These are phyloP conservation scores for Solenopsis fugax DNA, from an alignment of 1,140 invertebrate genomes.

Conservation along the genomic window DNA sequence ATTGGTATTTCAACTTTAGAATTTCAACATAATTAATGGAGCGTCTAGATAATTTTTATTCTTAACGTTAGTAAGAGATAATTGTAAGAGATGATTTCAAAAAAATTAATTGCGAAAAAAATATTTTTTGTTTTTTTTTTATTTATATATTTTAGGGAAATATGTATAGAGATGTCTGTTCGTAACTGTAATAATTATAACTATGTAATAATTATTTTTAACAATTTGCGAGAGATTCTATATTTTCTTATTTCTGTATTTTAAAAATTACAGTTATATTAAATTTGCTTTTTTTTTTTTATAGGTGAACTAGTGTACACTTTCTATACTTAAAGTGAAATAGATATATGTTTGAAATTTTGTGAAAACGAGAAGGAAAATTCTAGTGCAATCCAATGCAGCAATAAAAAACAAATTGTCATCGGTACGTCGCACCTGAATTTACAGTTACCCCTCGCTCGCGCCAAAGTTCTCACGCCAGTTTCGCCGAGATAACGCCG, in stretches of 20 bases:
- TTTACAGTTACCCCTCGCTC: constrained; percentile 3
- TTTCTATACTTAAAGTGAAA: too few species aligned
- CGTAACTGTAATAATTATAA: background rate
- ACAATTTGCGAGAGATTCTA: background rate
- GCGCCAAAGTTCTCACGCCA: constrained; percentile 70
- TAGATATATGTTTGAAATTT: too few species aligned
- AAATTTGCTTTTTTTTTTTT: too few species aligned
- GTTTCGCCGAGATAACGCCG: constrained; percentile 59
- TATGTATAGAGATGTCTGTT: background rate
- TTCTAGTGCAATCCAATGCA: too few species aligned
- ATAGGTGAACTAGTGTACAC: too few species aligned
- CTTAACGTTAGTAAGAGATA: background rate
- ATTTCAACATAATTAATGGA: background rate
- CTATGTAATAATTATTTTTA: background rate
- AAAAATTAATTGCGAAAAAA: background rate
- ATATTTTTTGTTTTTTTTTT: background rate
- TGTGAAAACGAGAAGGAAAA: too few species aligned
- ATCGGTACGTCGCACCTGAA: background rate
- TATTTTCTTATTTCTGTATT: background rate
- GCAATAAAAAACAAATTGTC: too few species aligned
- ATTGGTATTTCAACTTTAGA: background rate
- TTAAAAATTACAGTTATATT: background rate
- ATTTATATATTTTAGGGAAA: background rate
- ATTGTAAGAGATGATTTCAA: background rate
- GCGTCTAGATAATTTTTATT: constrained; percentile 4